Evolutionary conservation across 1,140 invertebrate species (phyloP), one percentile per base, ranked within the genome.

Genomic region (Arion vulgaris): DNA sequence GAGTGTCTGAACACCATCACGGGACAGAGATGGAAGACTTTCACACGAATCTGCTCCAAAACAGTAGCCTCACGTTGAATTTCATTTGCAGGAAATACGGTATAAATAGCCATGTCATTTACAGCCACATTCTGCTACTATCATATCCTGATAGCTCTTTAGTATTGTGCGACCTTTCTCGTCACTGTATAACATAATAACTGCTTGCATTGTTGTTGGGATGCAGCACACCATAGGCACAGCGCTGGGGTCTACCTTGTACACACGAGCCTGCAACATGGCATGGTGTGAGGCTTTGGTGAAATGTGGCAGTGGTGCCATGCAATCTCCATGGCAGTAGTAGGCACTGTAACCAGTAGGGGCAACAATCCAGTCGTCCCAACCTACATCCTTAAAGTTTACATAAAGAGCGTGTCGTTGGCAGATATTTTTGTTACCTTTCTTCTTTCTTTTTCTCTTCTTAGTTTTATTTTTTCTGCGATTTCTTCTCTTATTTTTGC

Each of bases 291-390:
- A 99, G 39, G 97, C 95, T 93, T 99, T 99, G 19, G 99, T 91
- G 92, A 99, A 96, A 87, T 98, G 96, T 38, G 96, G 94, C 81
- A 99, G 93, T 2, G 98, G 98, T 89, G 97, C 98, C 13, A 95
- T 95, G 93, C 98, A 99, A 87, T 98, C 96, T 5, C 98, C 98
- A 86, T 96, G 94, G 92, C 98, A 99, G 92, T 97, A 98, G 93
- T 95, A 99, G 0, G 98, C 98, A 86, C 98, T 95, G 93, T 99
- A 99, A 34, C 97, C 97, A 13, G 95, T 95, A 4, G 98, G 98
- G 13, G 98, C 98, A n/a, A 99, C 97, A 88, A 99, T 99, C 98
- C 98, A 99, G 92, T 99, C 97, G 89, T 96, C 96, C 98, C 98
- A 99, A 34, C 98, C 98, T 19, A 99, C 97, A 86, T 98, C 97